phyloP scores from a whole-genome alignment of 2,113 vertebrate species.

The Heteronetta atricapilla region DNA sequence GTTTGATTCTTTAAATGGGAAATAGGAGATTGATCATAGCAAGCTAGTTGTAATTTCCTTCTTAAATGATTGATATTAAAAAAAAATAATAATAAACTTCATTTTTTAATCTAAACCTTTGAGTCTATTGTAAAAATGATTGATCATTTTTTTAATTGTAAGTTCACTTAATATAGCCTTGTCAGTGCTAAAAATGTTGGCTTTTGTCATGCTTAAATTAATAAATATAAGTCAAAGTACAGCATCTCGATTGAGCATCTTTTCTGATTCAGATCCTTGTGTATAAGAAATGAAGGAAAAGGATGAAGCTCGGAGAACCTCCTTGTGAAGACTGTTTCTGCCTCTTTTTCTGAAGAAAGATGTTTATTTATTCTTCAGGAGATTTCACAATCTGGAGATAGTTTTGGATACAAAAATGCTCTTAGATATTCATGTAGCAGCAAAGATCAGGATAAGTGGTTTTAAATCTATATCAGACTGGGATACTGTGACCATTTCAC shows the following conservation, averaged over 20 bases:
- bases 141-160: neutral
- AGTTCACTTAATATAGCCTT: neutral
- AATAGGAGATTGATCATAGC: neutral
- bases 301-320: neutral
- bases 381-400: neutral
- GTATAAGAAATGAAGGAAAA: neutral
- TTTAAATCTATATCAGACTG: neutral
- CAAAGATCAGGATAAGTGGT: neutral
- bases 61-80: neutral
- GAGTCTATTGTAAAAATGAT: neutral
- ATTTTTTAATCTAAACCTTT: neutral
- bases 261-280: neutral
- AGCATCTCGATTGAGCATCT: neutral
- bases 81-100: neutral
- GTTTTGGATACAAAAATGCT: neutral
- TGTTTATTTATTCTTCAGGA: neutral
- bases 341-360: neutral
- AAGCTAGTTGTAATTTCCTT: neutral
- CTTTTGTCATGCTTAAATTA: neutral
- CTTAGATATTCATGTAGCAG: neutral
- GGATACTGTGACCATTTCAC: neutral
- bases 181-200: neutral
- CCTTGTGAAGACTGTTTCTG: neutral
- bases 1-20: neutral
- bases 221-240: neutral